phyloP scores from a whole-genome alignment of 2,888 invertebrate genomes.

The Desoria tigrina region DNA sequence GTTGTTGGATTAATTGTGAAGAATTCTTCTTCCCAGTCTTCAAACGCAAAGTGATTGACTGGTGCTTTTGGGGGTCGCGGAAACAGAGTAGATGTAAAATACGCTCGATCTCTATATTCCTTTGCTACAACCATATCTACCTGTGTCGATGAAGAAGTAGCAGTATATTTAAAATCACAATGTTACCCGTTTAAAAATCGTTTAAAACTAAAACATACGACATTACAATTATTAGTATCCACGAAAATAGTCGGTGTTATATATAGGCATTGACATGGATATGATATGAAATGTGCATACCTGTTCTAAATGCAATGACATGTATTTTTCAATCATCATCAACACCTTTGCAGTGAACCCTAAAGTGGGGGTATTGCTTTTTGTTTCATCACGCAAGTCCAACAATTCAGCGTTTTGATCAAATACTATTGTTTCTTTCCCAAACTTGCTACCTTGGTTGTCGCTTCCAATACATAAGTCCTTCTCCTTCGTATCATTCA shows the following conservation, averaged over 20 bases:
- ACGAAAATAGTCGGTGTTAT: too few relatives aligned
- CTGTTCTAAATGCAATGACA: constrained; percentile 31
- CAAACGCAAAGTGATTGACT: constrained; percentile 21
- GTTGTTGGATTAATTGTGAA: constrained; percentile 1
- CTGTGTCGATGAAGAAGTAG: not conserved
- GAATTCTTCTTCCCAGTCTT: constrained; percentile 42
- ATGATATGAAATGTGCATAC: too few relatives aligned
- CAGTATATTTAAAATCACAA: not conserved
- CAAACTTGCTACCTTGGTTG: too few relatives aligned
- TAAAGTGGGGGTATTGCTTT: constrained; percentile 16
- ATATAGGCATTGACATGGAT: too few relatives aligned
- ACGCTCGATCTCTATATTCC: not conserved
- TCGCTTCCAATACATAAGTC: too few relatives aligned
- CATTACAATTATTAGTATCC: too few relatives aligned
- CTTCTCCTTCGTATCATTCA: too few relatives aligned
- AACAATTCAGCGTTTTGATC: too few relatives aligned
- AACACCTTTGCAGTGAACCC: constrained; percentile 19
- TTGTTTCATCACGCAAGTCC: too few relatives aligned
- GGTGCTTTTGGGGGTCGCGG: not conserved
- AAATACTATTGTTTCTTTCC: too few relatives aligned
- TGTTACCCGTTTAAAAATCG: too few relatives aligned
- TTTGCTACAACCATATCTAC: not conserved
- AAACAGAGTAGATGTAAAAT: not conserved
- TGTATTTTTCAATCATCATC: constrained; percentile 15
- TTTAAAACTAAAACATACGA: too few relatives aligned